Evolutionary conservation across 1,140 invertebrate genomes (phyloP), one percentile per base, ranked within the genome.

Genomic region (Tetragonula clypearis): DNA sequence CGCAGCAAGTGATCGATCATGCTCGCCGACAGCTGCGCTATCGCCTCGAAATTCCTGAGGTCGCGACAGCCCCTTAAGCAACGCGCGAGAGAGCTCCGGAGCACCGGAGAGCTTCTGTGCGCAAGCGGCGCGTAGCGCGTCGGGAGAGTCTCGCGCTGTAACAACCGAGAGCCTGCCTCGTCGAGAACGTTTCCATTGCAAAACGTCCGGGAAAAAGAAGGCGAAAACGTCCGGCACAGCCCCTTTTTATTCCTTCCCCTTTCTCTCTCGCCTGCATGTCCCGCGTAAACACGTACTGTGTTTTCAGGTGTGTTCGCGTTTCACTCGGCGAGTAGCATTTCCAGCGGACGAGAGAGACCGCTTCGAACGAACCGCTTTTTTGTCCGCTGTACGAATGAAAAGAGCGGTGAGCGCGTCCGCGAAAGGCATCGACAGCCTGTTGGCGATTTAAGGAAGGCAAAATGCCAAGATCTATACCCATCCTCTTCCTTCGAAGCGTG

Each of bases 381-480:
- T 87, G 66, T 78, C 68, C 82, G 53, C 19, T 56, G 60, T 1
- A 21, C 65, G 75, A 75, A 88, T 86, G 87, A 88, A 82, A 49
- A 88, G 86, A 86, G 79, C 79, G 73, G 65, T 53, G 30, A 30
- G 1, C 30, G 30, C 30, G 30, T 30, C 30, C 30, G 60, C 56
- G 77, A 55, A 80, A 71, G 78, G 71, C 88, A 89, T 89, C 87
- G 80, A 83, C 71, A 79, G 56, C 82, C 85, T 55, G 75, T 41
- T 69, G 73, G 82, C 87, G 79, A 90, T 90, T 90, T 89, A 79
- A 85, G 79, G 65, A 68, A 89, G 86, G 87, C 88, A 90, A 89
- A 87, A 87, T 89, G 85, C 88, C 87, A 85, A 90, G 85, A 73
- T 65, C 77, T 62, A 85, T 9, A 12, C 35, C 26, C 78, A 1